These are phyloP conservation scores for Progne subis DNA, from an alignment of 2,113 vertebrate genomes.

Conservation along the genomic window DNA sequence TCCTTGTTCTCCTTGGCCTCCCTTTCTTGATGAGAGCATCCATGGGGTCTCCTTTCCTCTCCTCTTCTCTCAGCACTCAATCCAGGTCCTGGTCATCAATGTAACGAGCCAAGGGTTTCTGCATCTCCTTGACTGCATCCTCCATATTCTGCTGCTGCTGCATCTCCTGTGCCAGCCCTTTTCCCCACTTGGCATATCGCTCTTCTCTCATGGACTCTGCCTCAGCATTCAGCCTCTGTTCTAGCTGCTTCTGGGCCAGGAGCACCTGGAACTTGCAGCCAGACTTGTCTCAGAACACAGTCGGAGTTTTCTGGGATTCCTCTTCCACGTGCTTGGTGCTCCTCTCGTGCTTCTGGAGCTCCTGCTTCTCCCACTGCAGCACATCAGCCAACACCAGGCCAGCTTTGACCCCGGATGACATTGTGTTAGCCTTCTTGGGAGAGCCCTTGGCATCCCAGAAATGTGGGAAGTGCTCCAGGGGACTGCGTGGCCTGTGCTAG, in stretches of 20 bases:
- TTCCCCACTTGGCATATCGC: constrained; percentile 91
- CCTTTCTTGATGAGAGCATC: constrained; percentile 86
- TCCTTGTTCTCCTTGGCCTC: constrained; percentile 82
- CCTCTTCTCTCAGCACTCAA: constrained; percentile 87
- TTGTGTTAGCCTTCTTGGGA: constrained; percentile 33
- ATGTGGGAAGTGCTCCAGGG: rapidly evolving
- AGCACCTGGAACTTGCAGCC: constrained; percentile 81
- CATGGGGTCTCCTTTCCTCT: constrained; percentile 95
- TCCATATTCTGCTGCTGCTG: constrained; percentile 89
- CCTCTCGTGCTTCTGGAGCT: constrained; percentile 77
- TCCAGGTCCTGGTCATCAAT: constrained; percentile 90
- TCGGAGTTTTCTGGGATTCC: constrained; percentile 82
- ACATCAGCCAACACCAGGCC: constrained; percentile 84
- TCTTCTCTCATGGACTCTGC: constrained; percentile 82
- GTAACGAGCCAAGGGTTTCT: constrained; percentile 90
- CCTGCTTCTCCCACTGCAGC: constrained; percentile 83
- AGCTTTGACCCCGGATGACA: constrained; percentile 83
- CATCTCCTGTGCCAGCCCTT: constrained; percentile 85
- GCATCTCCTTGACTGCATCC: constrained; percentile 85
- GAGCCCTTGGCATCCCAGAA: not conserved
- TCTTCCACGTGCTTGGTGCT: constrained; percentile 81
- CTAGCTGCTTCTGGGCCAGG: constrained; percentile 81
- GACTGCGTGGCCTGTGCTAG: not conserved
- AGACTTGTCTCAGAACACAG: constrained; percentile 87
- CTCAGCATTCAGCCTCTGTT: constrained; percentile 80